A percentile compares a stretch with the other conserved stretches of the same genome.
phyloP scores from a whole-genome alignment of 2,888 invertebrate species.

The Allolobophora icterica region DNA sequence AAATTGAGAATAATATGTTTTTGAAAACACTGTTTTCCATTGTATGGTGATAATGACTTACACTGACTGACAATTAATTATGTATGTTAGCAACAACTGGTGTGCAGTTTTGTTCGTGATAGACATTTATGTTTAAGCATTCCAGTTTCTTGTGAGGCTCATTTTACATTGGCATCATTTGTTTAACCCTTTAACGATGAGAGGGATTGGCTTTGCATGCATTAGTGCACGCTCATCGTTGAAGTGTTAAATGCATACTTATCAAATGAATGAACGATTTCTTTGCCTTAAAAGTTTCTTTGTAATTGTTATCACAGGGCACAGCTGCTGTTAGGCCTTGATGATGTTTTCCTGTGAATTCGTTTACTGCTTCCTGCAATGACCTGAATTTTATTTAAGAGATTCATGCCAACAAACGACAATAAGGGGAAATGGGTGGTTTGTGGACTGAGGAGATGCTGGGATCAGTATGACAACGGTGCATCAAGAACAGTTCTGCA shows the following conservation, averaged over 20 bases:
- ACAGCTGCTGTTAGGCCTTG: neutral
- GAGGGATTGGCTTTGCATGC: too few relatives aligned
- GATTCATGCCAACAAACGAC: neutral
- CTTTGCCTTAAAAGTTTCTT: neutral
- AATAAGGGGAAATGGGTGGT: neutral
- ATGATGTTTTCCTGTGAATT: neutral
- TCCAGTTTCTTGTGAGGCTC: neutral
- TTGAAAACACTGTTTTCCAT: neutral
- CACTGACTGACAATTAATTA: neutral
- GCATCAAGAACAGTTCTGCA: neutral
- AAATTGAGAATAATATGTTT: neutral
- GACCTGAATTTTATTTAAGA: neutral
- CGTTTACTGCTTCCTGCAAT: conserved; percentile 6
- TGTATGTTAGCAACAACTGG: too few relatives aligned
- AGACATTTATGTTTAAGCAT: neutral
- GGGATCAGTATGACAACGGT: neutral
- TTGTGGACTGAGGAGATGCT: neutral
- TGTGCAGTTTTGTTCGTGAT: too few relatives aligned
- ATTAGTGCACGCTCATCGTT: too few relatives aligned
- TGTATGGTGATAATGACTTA: neutral
- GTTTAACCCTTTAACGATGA: too few relatives aligned
- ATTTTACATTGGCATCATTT: neutral
- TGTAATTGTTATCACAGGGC: neutral
- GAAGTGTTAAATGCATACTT: neutral
- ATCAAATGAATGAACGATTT: neutral